Conservation (phyloP, 2,888 invertebrate species). For the Ichneumon xanthorius region DNA sequence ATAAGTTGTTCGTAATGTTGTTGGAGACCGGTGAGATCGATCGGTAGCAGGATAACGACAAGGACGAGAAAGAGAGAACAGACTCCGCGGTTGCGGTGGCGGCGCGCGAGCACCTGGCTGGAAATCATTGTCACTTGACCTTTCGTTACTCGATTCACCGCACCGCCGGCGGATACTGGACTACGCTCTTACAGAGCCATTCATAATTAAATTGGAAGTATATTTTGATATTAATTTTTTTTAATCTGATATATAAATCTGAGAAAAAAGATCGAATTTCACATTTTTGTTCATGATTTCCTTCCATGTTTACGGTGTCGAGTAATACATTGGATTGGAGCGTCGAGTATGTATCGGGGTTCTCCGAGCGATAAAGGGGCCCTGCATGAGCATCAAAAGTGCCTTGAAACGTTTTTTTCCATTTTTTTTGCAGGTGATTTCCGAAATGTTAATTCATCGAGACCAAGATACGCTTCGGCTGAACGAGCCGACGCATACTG, state of each 20-base stretch:
- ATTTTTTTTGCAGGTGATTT: constrained; percentile 17
- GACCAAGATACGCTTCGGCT: constrained; percentile 19
- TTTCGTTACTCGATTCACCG: constrained; percentile 64
- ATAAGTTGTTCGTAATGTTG: constrained; percentile 56
- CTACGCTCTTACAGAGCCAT: constrained; percentile 50
- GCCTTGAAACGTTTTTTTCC: not conserved
- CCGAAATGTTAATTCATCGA: constrained; percentile 27
- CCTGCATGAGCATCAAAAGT: not conserved
- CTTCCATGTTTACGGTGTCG: no score
- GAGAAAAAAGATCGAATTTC: no score
- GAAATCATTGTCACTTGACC: constrained; percentile 73
- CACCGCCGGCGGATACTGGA: constrained; percentile 46
- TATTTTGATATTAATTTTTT: not conserved
- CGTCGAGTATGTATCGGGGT: not conserved
- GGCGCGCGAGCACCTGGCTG: constrained; percentile 66
- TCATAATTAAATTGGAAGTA: constrained; percentile 37
- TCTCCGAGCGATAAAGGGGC: not conserved
- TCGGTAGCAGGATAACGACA: constrained; percentile 67
- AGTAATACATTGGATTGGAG: not conserved
- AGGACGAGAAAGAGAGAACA: constrained; percentile 60
- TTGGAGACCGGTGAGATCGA: constrained; percentile 63
- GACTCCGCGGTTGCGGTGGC: constrained; percentile 47
- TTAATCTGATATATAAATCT: no score
- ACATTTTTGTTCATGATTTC: no score
- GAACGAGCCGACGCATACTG: constrained; percentile 47